Evolutionary conservation across 2,797 vertebrate species (phyloP).

Genomic region (Adrianichthys oophorus): DNA sequence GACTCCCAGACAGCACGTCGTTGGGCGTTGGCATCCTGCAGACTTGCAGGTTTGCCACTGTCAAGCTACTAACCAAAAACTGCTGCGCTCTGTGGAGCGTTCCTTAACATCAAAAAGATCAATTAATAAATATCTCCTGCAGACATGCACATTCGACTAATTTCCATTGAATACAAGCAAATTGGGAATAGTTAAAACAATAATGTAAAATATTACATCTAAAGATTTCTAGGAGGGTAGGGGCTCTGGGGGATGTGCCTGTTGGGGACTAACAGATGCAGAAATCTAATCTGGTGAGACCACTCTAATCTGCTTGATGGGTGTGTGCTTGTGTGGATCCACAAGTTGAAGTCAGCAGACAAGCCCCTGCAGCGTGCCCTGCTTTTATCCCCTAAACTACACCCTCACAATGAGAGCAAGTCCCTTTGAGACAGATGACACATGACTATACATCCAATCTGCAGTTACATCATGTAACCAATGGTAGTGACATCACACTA

Average conservation of each 20-base stretch:
- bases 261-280: conserved; percentile 56
- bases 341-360: conserved; percentile 51
- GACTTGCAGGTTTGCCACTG: conserved; percentile 20
- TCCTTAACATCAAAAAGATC: neutral
- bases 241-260: conserved; percentile 32
- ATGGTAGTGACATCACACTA: conserved; percentile 25
- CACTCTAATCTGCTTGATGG: conserved; percentile 60
- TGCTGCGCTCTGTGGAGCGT: neutral
- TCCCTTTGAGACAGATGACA: conserved; percentile 42
- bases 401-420: conserved; percentile 37
- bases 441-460: conserved; percentile 50
- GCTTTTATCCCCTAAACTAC: conserved; percentile 56
- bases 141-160: no score
- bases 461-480: conserved; percentile 57
- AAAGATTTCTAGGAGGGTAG: neutral
- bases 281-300: conserved; percentile 64
- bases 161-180: no score
- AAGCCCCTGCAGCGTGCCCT: conserved; percentile 48
- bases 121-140: no score
- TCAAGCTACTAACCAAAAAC: conserved; percentile 19
- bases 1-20: conserved; percentile 43
- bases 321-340: conserved; percentile 28
- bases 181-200: no score
- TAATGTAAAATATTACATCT: no score
- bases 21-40: conserved; percentile 43